Evolutionary conservation across 1,140 invertebrate genomes (phyloP), one percentile per base, ranked within the genome.

Genomic region (Bombus confusus): DNA sequence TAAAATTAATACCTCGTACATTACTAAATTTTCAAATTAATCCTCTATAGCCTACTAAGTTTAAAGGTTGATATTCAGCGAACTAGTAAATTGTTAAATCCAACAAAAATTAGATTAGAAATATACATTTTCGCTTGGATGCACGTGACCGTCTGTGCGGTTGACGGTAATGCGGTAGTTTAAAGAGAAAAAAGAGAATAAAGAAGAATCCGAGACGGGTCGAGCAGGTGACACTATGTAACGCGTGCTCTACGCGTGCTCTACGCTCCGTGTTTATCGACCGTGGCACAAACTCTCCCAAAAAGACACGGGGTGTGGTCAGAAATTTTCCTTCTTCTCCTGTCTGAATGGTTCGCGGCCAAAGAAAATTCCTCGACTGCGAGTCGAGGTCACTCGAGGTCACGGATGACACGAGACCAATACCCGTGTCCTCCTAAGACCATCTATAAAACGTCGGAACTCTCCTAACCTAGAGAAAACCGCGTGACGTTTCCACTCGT

Each of bases 281-380:
- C 85, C 87, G 79, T 86, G n/a, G 43, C 69, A 62, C 47, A 75
- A 87, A 85, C 83, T 85, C 82, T 71, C 18, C 79, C 71, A 82
- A 86, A 88, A 88, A 88, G 85, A 74, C 66, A 66, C 87, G 87
- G 85, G 87, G 87, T 88, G 85, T 88, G 87, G 87, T 88, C 87
- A 81, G 83, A 86, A 86, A 77, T 77, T 74, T 72, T 78, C 59
- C 78, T 81, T 72, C 43, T 62, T 52, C 12, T 6, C 34, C 41
- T 0, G 31, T 80, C 39, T 64, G n/a, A n/a, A 57, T 2, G 31
- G 12, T 64, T n/a, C 28, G 22, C 47, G 41, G 15, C 28, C 59
- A 6, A 66, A 80, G 34, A 81, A 74, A 76, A 72, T 73, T 64
- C 25, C 34, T 25, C 57, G 39, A 31, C n/a, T 72, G 25, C 59